Evolutionary conservation across 2,888 invertebrate genomes (phyloP).

Genomic region (Euzetes globulus): DNA sequence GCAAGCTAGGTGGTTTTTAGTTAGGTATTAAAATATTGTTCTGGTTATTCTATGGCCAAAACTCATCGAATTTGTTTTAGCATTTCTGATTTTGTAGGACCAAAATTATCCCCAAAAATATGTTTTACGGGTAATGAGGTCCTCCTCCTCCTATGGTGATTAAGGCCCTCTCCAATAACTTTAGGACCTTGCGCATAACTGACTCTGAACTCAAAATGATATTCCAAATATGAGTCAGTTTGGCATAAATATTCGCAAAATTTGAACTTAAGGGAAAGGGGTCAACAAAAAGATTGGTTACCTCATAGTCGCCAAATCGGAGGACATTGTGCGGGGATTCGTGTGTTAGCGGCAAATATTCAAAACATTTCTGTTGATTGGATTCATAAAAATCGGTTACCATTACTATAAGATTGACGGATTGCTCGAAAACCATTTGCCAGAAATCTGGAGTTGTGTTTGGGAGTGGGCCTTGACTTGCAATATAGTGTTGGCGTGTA

Average conservation of each 20-base stretch:
- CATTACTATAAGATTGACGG: slow-evolving; percentile 71
- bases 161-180: too few species aligned
- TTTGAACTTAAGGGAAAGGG: neutral
- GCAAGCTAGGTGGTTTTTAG: too few species aligned
- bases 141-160: too few species aligned
- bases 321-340: slow-evolving; percentile 34
- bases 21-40: too few species aligned
- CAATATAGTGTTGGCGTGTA: slow-evolving; percentile 75
- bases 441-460: slow-evolving; percentile 64
- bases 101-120: too few species aligned
- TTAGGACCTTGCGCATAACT: too few species aligned
- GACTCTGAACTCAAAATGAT: too few species aligned
- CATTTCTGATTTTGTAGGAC: too few species aligned
- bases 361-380: slow-evolving; percentile 48
- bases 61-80: too few species aligned
- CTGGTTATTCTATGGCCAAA: too few species aligned
- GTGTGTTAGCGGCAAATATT: slow-evolving; percentile 50
- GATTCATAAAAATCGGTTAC: slow-evolving; percentile 56
- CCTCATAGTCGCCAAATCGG: slow-evolving; percentile 51
- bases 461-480: slow-evolving; percentile 61
- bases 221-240: too few species aligned
- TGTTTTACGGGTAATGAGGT: too few species aligned
- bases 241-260: neutral
- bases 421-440: slow-evolving; percentile 85
- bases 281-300: neutral